Conservation (phyloP, 2,797 vertebrate genomes). For the Chelon auratus region DNA sequence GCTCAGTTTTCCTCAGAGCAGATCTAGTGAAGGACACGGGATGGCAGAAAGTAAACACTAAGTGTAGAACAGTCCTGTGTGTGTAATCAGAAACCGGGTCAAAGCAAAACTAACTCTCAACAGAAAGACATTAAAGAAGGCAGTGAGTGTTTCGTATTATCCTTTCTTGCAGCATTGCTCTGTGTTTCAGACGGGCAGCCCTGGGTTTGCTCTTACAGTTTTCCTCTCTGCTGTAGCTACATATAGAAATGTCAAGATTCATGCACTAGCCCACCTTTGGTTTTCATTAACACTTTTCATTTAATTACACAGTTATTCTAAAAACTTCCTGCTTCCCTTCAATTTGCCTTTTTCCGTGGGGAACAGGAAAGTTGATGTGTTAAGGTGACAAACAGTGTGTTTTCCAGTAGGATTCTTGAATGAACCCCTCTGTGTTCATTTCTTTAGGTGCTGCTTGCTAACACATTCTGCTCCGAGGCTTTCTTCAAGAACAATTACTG, state of each 20-base stretch:
- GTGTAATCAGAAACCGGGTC: slow-evolving; percentile 45
- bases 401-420: no score
- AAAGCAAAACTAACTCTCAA: slow-evolving; percentile 20
- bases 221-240: background rate
- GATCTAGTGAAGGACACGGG: background rate
- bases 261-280: background rate
- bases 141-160: slow-evolving; percentile 32
- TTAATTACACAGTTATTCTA: no score
- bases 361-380: no score
- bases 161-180: background rate
- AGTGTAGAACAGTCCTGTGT: background rate
- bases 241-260: slow-evolving; percentile 12
- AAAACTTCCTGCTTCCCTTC: no score
- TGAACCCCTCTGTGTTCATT: background rate
- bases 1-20: background rate
- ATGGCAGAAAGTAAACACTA: slow-evolving; percentile 19
- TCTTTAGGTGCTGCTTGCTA: slow-evolving; percentile 90
- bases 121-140: slow-evolving; percentile 32
- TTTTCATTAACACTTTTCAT: no score
- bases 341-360: no score
- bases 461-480: slow-evolving; percentile 91
- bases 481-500: slow-evolving; percentile 91
- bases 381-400: no score
- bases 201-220: no score
- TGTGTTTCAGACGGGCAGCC: slow-evolving; percentile 33